Percentiles rank a stretch among this genome's conserved stretches.
Conservation (phyloP, 2,797 vertebrate genomes). For the Yasuhikotakia modesta region DNA sequence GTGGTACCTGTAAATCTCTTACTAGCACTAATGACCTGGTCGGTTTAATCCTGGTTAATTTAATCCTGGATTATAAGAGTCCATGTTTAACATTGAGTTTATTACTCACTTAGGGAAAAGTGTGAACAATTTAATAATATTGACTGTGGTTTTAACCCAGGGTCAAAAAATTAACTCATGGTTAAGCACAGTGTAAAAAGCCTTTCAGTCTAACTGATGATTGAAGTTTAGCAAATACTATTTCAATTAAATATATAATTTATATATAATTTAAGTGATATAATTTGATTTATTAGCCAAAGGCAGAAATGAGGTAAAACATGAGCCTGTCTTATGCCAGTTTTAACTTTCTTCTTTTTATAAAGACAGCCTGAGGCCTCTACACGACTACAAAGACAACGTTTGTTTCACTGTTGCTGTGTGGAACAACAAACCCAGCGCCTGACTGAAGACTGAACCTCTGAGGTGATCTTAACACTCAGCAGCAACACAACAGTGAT, state of each 20-base stretch:
- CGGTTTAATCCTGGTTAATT: neutral
- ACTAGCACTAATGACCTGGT: neutral
- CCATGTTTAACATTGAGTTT: no score
- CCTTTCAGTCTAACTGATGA: no score
- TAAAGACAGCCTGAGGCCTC: slow-evolving; percentile 42
- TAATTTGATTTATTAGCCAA: neutral
- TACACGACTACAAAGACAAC: slow-evolving; percentile 45
- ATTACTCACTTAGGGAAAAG: no score
- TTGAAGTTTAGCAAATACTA: no score
- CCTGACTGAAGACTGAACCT: slow-evolving; percentile 41
- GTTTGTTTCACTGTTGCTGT: slow-evolving; percentile 43
- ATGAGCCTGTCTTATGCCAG: slow-evolving; percentile 38
- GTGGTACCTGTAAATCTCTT: neutral
- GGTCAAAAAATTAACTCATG: no score
- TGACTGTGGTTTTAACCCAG: no score
- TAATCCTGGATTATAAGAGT: neutral
- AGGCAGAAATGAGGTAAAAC: slow-evolving; percentile 38
- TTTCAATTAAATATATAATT: no score
- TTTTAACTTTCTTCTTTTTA: slow-evolving; percentile 37
- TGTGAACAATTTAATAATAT: no score
- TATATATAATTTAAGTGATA: no score
- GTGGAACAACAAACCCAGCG: slow-evolving; percentile 38
- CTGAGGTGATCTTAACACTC: neutral
- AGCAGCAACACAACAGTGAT: neutral
- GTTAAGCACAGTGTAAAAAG: no score